Percentiles rank a stretch among this genome's conserved stretches.
Conservation (phyloP, 1,140 invertebrate genomes). For the Teleogryllus occipitalis region DNA sequence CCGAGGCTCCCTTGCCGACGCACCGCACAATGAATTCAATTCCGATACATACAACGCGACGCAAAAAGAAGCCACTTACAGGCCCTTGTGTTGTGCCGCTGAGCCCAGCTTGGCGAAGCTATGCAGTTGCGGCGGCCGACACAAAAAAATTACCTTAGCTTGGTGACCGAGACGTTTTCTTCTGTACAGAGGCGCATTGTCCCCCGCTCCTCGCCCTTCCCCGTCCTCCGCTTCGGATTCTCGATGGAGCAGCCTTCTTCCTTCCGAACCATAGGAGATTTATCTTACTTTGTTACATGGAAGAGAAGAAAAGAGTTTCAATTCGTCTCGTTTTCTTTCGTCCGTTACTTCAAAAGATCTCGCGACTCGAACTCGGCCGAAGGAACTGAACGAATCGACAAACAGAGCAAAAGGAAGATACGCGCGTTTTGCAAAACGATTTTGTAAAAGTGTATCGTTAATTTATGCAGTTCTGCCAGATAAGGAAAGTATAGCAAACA, state of each 20-base stretch:
- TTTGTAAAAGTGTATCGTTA: neutral
- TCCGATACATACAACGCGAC: neutral
- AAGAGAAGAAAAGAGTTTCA: neutral
- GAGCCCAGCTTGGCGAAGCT: neutral
- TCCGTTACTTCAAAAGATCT: neutral
- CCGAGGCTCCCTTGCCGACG: neutral
- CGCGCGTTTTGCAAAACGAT: neutral
- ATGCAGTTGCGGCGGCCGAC: neutral
- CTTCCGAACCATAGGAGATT: neutral
- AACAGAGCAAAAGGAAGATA: neutral
- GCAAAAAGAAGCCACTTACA: conserved; percentile 1
- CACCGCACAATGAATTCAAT: neutral
- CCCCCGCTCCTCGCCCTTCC: neutral
- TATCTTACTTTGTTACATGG: conserved; percentile 5
- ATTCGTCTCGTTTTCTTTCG: neutral
- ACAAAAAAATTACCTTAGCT: neutral
- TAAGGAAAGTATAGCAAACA: neutral
- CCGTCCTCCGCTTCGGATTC: no score
- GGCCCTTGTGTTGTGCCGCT: neutral
- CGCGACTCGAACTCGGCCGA: neutral
- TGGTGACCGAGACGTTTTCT: neutral
- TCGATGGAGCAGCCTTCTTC: neutral
- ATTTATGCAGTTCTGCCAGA: conserved; percentile 1
- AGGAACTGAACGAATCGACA: no score
- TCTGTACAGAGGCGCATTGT: neutral